Evolutionary conservation across 1,140 invertebrate genomes (phyloP).

Genomic region (Cyclargus thomasi): DNA sequence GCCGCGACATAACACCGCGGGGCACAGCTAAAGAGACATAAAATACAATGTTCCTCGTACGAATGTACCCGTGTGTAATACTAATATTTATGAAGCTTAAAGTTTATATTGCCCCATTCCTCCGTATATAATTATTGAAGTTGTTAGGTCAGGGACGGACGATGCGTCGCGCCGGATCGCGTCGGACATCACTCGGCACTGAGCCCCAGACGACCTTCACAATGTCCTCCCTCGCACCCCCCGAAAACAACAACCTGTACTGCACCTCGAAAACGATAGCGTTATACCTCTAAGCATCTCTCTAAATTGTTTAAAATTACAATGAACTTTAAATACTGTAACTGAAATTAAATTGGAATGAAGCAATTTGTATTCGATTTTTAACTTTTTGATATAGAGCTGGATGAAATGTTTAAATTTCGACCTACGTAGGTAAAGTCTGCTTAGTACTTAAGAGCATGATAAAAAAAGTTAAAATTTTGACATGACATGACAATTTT

Average conservation of each 20-base stretch:
- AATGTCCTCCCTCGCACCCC: neutral
- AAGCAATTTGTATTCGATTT: no score
- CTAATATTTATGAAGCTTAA: slow-evolving; percentile 5
- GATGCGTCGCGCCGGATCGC: neutral
- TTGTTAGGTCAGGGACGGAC: slow-evolving; percentile 10
- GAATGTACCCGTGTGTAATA: neutral
- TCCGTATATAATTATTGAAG: slow-evolving; percentile 7
- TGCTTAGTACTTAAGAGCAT: no score
- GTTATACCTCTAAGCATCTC: neutral
- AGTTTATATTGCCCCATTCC: slow-evolving; percentile 6
- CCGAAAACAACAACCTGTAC: neutral
- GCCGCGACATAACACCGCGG: no score
- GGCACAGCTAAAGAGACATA: no score
- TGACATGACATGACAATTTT: no score
- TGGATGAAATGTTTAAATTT: no score
- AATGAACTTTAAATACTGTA: no score
- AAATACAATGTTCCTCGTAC: neutral
- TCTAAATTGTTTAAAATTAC: no score
- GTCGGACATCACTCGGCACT: neutral
- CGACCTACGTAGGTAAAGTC: no score
- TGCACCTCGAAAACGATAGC: neutral
- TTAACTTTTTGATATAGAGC: no score
- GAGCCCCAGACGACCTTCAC: neutral
- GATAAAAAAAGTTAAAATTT: no score
- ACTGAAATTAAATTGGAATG: no score